A percentile compares a stretch with the other conserved stretches of the same genome.
These are phyloP conservation scores for Glaucomys volans DNA, from an alignment of 2,113 vertebrate genomes.

Conservation along the genomic window DNA sequence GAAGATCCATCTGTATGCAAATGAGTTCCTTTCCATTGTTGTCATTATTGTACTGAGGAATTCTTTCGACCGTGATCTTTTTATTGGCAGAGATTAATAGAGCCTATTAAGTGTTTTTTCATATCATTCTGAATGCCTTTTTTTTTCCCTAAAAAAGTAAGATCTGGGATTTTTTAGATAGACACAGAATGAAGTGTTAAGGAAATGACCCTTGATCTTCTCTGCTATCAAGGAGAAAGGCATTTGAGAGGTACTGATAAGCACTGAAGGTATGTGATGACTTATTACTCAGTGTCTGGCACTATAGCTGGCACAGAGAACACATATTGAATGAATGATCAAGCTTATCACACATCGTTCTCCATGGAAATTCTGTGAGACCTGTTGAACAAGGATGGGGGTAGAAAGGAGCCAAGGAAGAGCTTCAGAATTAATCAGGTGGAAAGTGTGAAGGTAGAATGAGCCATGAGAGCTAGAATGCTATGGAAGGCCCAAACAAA, in stretches of 20 bases:
- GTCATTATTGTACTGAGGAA: conserved; percentile 13
- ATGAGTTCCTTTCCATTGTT: conserved; percentile 10
- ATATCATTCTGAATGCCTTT: conserved; percentile 7
- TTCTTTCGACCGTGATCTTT: conserved; percentile 46
- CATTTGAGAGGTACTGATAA: background rate
- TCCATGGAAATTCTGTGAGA: background rate
- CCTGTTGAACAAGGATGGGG: background rate
- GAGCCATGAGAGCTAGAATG: background rate
- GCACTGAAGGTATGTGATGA: background rate
- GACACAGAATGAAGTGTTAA: background rate
- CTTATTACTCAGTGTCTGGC: background rate
- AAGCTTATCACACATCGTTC: background rate
- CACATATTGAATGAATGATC: background rate
- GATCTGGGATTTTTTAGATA: conserved; percentile 11
- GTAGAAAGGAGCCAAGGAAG: background rate
- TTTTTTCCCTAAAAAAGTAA: background rate
- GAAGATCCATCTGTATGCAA: conserved; percentile 61
- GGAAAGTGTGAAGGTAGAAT: background rate
- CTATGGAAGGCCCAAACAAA: background rate
- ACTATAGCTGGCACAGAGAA: background rate
- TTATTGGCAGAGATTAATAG: conserved; percentile 49
- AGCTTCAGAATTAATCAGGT: background rate
- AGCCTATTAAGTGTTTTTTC: conserved; percentile 3
- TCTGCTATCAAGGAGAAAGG: conserved; percentile 25
- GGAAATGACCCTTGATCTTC: conserved; percentile 48